phyloP scores from a whole-genome alignment of 2,113 vertebrate genomes.

The Cephalopholis sonnerati region DNA sequence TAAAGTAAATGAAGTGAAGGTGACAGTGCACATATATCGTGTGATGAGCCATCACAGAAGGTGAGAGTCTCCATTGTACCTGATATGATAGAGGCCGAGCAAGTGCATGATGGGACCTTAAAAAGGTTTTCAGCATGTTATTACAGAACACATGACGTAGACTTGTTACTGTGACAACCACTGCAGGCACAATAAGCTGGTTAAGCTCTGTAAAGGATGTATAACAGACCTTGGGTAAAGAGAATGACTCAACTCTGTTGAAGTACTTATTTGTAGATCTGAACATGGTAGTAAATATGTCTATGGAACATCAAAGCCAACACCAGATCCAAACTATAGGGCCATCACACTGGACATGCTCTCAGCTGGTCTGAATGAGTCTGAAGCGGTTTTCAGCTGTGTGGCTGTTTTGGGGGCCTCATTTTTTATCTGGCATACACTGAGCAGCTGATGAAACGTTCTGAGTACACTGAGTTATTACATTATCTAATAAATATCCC shows the following conservation, averaged over 20 bases:
- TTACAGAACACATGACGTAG: background rate
- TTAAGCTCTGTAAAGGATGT: background rate
- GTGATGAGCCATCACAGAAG: background rate
- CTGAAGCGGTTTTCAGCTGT: no score
- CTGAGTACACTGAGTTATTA: background rate
- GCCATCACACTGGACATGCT: background rate
- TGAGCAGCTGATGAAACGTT: background rate
- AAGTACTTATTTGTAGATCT: background rate
- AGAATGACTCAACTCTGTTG: background rate
- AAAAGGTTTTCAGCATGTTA: background rate
- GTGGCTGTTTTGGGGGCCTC: background rate
- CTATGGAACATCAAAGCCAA: background rate
- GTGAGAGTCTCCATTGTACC: background rate
- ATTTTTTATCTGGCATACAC: background rate
- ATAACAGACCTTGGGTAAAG: background rate
- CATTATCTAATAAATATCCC: no score
- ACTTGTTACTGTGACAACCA: slow-evolving; percentile 26
- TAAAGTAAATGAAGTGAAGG: background rate
- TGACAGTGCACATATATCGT: no score
- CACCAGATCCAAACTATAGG: background rate
- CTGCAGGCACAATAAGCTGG: background rate
- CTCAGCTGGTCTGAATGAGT: background rate
- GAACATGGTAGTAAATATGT: background rate
- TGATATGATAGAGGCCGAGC: background rate
- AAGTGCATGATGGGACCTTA: slow-evolving; percentile 6